Evolutionary conservation across 2,888 invertebrate genomes (phyloP), one percentile per base, ranked within the genome.

Genomic region (Heliconius ismenius): DNA sequence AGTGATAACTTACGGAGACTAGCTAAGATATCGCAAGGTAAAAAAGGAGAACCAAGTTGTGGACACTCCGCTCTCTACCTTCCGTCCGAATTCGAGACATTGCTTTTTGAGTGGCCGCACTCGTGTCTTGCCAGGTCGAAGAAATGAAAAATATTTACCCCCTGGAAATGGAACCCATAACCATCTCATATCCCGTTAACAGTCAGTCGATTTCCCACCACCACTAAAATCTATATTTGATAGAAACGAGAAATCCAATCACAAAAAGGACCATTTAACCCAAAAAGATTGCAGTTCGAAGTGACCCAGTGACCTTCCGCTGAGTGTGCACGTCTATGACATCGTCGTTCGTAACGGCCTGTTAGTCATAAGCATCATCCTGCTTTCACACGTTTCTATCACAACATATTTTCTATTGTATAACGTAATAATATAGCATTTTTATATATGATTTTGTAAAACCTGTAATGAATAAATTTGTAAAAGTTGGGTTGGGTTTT

Each of bases 271-370:
- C 54, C 54, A 10, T 69, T 54, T 28, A 54, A 36, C 13, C 36
- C n/a, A 58, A 58, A 58, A 70, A 32, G 70, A n/a, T 36, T 58
- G 70, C 15, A 58, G n/a, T 70, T 58, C 32, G 54, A 58, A 70
- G 3, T 70, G 70, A 70, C 70, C 70, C 58, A 70, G 32, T 58
- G 58, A 70, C 70, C 70, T 70, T 70, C 70, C 70, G 58, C 58
- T 36, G 70, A 58, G 32, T 70, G n/a, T 32, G n/a, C 70, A 24
- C 36, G 32, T 32, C 54, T 70, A 24, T 24, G 58, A 58, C 58
- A 58, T 58, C 58, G 58, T 32, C 70, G 24, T 15, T 70, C 4
- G 32, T n/a, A 36, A 36, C 58, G 32, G 32, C 67, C 39, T 39
- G 39, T 70, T 70, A n/a, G 58, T 70, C n/a, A 54, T 36, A 58